Evolutionary conservation across 1,140 invertebrate genomes (phyloP).

Genomic region (Zaprionus ghesquierei): DNA sequence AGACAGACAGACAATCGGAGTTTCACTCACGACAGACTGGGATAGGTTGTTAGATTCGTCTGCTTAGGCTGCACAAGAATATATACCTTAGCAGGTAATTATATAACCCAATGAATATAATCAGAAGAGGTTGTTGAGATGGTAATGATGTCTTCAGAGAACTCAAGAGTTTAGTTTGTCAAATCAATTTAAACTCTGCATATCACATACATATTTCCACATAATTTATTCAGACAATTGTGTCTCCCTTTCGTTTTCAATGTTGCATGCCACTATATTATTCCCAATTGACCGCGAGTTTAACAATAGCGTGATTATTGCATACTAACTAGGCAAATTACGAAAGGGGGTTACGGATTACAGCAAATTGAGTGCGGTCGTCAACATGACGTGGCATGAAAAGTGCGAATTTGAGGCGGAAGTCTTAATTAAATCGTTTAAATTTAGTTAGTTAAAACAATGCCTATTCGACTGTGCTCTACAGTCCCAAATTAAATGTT

Average conservation of each 20-base stretch:
- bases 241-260: neutral
- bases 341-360: slow-evolving; percentile 33
- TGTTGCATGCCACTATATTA: neutral
- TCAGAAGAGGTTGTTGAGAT: no score
- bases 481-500: neutral
- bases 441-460: slow-evolving; percentile 53
- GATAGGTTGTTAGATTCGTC: no score
- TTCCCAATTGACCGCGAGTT: slow-evolving; percentile 11
- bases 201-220: neutral
- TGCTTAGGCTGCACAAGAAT: no score
- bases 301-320: neutral
- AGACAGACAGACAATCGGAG: no score
- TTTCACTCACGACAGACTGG: no score
- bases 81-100: no score
- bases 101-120: no score
- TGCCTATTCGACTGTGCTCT: neutral
- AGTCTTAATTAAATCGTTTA: slow-evolving; percentile 65
- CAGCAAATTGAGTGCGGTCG: slow-evolving; percentile 52
- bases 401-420: slow-evolving; percentile 46
- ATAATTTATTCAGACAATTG: neutral
- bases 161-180: neutral
- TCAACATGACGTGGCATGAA: slow-evolving; percentile 15
- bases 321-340: neutral
- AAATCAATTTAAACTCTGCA: neutral
- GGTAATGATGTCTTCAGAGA: no score